Evolutionary conservation across 2,113 vertebrate genomes (phyloP), one percentile per base, ranked within the genome.

Genomic region (Halichoeres trimaculatus): DNA sequence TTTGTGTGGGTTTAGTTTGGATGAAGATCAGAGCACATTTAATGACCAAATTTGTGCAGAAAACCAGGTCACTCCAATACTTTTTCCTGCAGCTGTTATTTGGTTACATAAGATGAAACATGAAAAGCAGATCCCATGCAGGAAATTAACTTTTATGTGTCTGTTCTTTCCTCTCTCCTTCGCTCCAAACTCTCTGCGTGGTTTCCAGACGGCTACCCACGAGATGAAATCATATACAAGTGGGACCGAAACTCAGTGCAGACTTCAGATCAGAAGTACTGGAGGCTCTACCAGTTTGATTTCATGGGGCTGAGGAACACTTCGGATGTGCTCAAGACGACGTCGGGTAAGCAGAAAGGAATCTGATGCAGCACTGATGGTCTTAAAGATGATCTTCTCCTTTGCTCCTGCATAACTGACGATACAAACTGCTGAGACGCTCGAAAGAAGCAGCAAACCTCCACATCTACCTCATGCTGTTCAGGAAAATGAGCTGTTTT

Each of bases 201-300:
- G 62, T 90, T 94, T 94, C 66, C 78, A 99, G 97, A 99, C 81
- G 97, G 97, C 74, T 99, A 99, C 81, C 97, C 97, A 1, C 95
- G 96, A 84, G 97, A 99, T 64, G 97, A 99, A 94, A 98, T 99
- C 84, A 74, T 98, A 74, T 99, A 99, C 85, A 95, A 96, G 82
- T 99, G 97, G 97, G 95, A 92, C 56, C 95, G 95, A 83, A 98
- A 97, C 78, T 98, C 97, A 0, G 96, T 99, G 54, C 96, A 97
- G 74, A 96, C 97, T 3, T 96, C 97, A 1, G 96, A 99, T 84
- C 95, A 99, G 93, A 97, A 98, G 54, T 98, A 96, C 76, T 99
- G 97, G 97, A 90, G 97, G 67, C 96, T 99, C 4, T 99, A 99
- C 87, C 97, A 99, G 88, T 99, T 99, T 89, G 97, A 98, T 70